Conservation (phyloP, 2,888 invertebrate genomes). For the Cryptosula pallasiana region DNA sequence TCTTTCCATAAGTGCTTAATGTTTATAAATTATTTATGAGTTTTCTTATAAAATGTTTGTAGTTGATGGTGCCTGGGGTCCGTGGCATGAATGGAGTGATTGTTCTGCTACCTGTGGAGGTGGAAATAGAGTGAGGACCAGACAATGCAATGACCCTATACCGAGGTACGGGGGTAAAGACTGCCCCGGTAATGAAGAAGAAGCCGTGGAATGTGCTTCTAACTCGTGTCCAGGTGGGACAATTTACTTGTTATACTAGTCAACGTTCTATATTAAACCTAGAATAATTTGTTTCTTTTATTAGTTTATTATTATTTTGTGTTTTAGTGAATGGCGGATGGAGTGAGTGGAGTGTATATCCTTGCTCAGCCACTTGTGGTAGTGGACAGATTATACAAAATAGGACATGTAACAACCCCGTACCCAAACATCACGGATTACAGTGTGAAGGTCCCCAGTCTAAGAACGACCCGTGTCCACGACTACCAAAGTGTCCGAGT, state of each 20-base stretch:
- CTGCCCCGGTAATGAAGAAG: background rate
- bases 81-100: background rate
- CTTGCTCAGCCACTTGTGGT: slow-evolving; percentile 1
- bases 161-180: background rate
- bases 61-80: slow-evolving; percentile 13
- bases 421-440: background rate
- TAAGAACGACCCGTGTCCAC: background rate
- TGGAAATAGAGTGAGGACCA: background rate
- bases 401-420: background rate
- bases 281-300: background rate
- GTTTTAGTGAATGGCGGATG: slow-evolving; percentile 19
- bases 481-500: background rate
- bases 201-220: background rate
- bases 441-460: background rate
- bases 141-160: background rate
- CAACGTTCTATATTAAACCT: background rate
- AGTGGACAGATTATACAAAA: background rate
- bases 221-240: background rate
- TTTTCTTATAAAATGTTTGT: background rate
- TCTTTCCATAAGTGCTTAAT: too few species aligned
- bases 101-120: slow-evolving; percentile 1
- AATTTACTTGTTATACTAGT: background rate
- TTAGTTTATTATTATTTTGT: background rate
- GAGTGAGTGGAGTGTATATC: background rate
- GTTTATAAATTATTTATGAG: background rate